Evolutionary conservation across 2,113 vertebrate genomes (phyloP).

Genomic region (Megaptera novaeangliae): DNA sequence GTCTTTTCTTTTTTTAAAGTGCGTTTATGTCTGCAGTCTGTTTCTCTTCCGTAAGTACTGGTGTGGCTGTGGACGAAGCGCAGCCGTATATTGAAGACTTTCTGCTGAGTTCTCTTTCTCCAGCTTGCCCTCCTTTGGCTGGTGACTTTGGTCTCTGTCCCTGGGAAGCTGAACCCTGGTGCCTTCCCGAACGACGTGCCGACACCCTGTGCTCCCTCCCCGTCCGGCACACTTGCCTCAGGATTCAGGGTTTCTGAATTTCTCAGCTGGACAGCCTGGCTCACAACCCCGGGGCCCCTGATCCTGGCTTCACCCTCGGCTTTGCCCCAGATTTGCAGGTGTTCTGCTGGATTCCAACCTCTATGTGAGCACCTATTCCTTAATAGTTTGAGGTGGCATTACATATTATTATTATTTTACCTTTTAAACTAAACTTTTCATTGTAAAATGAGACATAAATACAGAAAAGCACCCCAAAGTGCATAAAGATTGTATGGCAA

Average conservation of each 20-base stretch:
- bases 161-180: neutral
- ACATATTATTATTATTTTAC: neutral
- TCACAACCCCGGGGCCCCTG: neutral
- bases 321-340: neutral
- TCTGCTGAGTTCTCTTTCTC: neutral
- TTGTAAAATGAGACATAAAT: neutral
- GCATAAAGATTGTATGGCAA: neutral
- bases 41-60: neutral
- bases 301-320: neutral
- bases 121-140: neutral
- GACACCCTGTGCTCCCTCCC: fast-evolving
- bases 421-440: neutral
- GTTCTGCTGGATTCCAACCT: neutral
- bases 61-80: neutral
- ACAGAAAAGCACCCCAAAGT: neutral
- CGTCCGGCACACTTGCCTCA: neutral
- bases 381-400: neutral
- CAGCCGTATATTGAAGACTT: neutral
- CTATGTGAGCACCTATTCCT: neutral
- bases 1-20: neutral
- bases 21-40: neutral
- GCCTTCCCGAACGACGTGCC: fast-evolving
- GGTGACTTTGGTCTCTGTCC: neutral
- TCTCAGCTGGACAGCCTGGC: neutral
- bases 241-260: neutral